Conservation (phyloP, 2,888 invertebrate species). For the Leucoma salicis region DNA sequence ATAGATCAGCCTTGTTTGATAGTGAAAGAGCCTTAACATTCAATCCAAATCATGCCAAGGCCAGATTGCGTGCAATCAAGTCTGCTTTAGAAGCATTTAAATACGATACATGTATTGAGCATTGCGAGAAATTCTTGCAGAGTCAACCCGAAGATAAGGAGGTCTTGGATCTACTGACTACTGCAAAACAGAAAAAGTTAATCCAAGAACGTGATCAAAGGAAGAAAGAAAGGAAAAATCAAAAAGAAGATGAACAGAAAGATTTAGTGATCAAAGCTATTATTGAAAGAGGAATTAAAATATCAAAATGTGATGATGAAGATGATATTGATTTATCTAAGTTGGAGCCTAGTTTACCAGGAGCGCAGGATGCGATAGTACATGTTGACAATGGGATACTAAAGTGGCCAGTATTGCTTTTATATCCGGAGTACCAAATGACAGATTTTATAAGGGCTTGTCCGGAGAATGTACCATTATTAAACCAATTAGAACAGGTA, state of each 20-base stretch:
- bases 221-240: slow-evolving; percentile 67
- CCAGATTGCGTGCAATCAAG: slow-evolving; percentile 87
- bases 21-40: slow-evolving; percentile 89
- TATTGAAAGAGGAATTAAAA: slow-evolving; percentile 72
- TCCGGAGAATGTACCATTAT: slow-evolving; percentile 86
- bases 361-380: slow-evolving; percentile 84
- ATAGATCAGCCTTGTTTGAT: slow-evolving; percentile 89
- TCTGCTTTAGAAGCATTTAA: slow-evolving; percentile 85
- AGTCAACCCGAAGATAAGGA: slow-evolving; percentile 80
- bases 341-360: slow-evolving; percentile 85
- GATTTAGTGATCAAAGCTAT: slow-evolving; percentile 65
- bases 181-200: slow-evolving; percentile 73
- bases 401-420: slow-evolving; percentile 93
- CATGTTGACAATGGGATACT: slow-evolving; percentile 83
- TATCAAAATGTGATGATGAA: slow-evolving; percentile 77
- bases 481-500: slow-evolving; percentile 74
- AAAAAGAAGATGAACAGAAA: slow-evolving; percentile 66
- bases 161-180: slow-evolving; percentile 50
- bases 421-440: slow-evolving; percentile 93
- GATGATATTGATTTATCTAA: slow-evolving; percentile 76
- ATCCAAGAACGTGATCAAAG: slow-evolving; percentile 79
- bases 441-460: slow-evolving; percentile 94
- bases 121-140: slow-evolving; percentile 86
- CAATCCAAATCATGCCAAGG: slow-evolving; percentile 90
- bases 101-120: slow-evolving; percentile 86